Evolutionary conservation across 2,797 vertebrate species (phyloP), one percentile per base, ranked within the genome.

Genomic region (Cichlasoma orientale): DNA sequence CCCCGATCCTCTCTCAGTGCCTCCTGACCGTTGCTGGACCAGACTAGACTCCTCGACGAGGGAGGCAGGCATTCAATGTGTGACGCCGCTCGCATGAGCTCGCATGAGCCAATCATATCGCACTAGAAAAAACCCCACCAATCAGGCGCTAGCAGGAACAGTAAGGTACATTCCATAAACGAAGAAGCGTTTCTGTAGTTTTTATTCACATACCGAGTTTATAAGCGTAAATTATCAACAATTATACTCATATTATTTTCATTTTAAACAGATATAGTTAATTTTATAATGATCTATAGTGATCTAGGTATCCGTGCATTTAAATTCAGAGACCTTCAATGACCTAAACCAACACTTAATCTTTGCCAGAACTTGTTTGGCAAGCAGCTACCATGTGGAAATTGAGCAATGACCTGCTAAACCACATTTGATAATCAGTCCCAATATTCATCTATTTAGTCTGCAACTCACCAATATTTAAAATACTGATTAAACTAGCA

Each of bases 1-100:
- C 36, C 75, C 57, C 75, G 63, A 63, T 69, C 56, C 2, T 72
- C 83, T 83, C 82, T 79, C 54, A 75, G 21, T 1, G 16, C 11
- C 58, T 7, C n/a, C 44, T 78, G 77, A 53, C 58, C 73, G 77
- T 31, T 33, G 23, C 76, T 72, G 41, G 18, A 87, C 75, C 47
- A 44, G 85, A 92, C 87, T 74, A 54, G 78, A 88, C 80, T 77
- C 72, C 3, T 38, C 36, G 61, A 88, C 88, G 78, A 83, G 53
- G 13, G 18, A 56, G 72, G 61, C 29, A 75, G 74, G 75, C n/a
- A 58, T n/a, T 56, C 36, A 50, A 14, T 1, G 12, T 5, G 72
- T 91, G 87, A 93, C 91, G 89, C 27, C 2, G 0, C 83, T 91
- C 93, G 91, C 93, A 91, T 79, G 93, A 95, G 92, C 80, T 2